These are phyloP conservation scores for Acipenser ruthenus DNA, from an alignment of 2,797 vertebrate species.

Conservation along the genomic window DNA sequence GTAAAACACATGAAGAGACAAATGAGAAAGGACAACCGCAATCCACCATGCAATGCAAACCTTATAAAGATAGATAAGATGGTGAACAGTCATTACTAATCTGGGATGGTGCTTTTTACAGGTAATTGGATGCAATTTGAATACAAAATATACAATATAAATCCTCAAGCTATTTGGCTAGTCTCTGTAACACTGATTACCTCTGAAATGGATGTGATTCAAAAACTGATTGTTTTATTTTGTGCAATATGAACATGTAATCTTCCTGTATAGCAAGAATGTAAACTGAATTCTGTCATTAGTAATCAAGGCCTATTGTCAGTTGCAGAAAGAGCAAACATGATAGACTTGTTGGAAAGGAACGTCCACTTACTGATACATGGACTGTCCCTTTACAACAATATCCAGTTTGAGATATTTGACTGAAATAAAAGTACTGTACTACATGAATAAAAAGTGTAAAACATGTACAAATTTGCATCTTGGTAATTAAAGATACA, in stretches of 20 bases:
- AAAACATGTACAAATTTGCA: neutral
- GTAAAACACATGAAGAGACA: too few species aligned
- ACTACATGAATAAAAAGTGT: neutral
- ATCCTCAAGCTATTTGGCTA: constrained; percentile 17
- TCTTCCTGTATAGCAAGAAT: neutral
- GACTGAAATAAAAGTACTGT: neutral
- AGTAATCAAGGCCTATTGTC: neutral
- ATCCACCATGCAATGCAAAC: too few species aligned
- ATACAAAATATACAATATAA: constrained; percentile 15
- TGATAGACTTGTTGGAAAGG: too few species aligned
- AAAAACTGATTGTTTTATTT: neutral
- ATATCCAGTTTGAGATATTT: too few species aligned
- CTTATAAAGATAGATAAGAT: neutral
- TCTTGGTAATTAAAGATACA: neutral
- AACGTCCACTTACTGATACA: too few species aligned
- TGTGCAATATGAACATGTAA: neutral
- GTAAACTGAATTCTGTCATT: neutral
- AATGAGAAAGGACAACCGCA: too few species aligned
- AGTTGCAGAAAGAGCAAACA: neutral
- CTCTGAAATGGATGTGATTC: constrained; percentile 9
- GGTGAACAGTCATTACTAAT: constrained; percentile 13
- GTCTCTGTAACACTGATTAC: constrained; percentile 12
- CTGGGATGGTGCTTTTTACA: constrained; percentile 3
- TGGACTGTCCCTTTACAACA: too few species aligned
- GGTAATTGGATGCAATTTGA: constrained; percentile 20